Conservation (phyloP, 2,797 vertebrate genomes). For the Tapirus indicus region DNA sequence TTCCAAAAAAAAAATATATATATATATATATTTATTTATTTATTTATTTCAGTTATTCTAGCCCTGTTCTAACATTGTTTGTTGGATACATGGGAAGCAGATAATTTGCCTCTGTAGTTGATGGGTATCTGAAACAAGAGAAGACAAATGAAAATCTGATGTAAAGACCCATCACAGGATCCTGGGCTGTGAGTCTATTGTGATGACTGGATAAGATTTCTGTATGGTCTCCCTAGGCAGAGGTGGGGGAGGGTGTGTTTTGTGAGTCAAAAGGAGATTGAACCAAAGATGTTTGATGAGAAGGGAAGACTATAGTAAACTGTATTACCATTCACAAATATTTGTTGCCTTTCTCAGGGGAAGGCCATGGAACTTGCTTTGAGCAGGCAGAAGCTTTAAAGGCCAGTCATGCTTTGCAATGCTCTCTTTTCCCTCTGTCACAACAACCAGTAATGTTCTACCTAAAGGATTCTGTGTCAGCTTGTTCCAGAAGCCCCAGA, state of each 20-base stretch:
- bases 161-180: background rate
- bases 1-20: background rate
- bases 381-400: background rate
- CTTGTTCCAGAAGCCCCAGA: background rate
- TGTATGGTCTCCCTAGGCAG: background rate
- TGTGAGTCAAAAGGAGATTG: background rate
- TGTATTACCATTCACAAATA: constrained; percentile 26
- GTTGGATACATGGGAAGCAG: background rate
- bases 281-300: constrained; percentile 42
- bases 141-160: background rate
- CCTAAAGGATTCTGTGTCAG: background rate
- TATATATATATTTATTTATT: too few relatives aligned
- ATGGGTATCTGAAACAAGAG: background rate
- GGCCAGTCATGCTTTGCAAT: background rate
- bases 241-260: background rate
- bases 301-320: background rate
- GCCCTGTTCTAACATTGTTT: background rate
- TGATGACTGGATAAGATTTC: background rate
- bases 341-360: background rate
- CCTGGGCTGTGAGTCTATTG: background rate
- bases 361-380: background rate
- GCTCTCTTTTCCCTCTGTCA: background rate
- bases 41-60: background rate
- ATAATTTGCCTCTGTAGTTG: background rate
- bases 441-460: background rate